A percentile compares a stretch with the other conserved stretches of the same genome.
phyloP scores from a whole-genome alignment of 2,113 vertebrate genomes.

The Semnornis frantzii region DNA sequence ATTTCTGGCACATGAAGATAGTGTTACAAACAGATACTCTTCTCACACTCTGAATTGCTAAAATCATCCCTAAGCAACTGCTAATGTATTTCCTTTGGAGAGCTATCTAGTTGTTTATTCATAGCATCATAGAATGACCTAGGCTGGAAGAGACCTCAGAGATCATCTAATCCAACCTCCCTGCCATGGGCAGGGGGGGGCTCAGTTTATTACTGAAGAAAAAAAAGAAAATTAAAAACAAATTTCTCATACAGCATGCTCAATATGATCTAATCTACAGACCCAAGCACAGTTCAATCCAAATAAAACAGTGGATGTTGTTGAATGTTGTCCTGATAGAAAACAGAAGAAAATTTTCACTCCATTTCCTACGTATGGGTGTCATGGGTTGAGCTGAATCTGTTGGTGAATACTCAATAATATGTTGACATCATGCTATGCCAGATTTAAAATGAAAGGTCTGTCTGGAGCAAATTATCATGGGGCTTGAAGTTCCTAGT shows the following conservation, averaged over 20 bases:
- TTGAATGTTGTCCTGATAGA: background rate
- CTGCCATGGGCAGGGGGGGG: no score
- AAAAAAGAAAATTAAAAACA: background rate
- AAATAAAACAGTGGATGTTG: background rate
- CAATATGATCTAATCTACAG: background rate
- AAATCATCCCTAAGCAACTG: background rate
- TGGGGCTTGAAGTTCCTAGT: no score
- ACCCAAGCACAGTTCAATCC: background rate
- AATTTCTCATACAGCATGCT: background rate
- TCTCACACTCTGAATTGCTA: background rate
- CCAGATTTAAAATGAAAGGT: no score
- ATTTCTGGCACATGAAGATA: background rate
- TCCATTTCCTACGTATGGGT: background rate
- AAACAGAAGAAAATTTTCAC: background rate
- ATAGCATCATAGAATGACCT: no score
- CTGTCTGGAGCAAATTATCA: no score
- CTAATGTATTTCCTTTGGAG: background rate
- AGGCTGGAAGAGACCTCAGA: no score
- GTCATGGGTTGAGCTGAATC: no score
- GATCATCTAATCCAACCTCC: no score
- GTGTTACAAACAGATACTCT: background rate
- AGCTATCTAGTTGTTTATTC: background rate
- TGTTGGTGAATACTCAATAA: no score
- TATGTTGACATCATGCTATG: no score
- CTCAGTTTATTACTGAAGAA: background rate